phyloP scores from a whole-genome alignment of 2,888 invertebrate genomes.

The Cerastis rubricosa region DNA sequence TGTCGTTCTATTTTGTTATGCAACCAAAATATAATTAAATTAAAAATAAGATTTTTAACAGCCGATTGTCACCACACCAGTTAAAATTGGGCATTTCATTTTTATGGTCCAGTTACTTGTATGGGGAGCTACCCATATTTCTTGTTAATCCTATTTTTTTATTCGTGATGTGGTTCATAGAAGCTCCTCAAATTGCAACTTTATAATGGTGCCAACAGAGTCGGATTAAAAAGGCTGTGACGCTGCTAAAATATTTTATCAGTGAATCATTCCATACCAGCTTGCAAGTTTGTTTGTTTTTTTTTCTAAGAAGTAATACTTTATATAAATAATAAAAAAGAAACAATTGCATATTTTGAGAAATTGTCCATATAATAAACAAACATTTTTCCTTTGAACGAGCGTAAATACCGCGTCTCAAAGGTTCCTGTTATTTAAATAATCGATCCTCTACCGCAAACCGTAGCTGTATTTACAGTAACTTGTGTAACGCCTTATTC shows the following conservation, averaged over 20 bases:
- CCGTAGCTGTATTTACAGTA: slow-evolving; percentile 67
- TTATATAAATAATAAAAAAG: neutral
- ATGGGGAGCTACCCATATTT: no score
- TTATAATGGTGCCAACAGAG: neutral
- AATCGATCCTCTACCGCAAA: slow-evolving; percentile 70
- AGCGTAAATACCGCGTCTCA: slow-evolving; percentile 36
- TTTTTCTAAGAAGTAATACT: neutral
- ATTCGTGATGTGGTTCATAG: no score
- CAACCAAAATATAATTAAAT: neutral
- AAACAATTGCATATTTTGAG: neutral
- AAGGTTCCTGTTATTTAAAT: slow-evolving; percentile 56
- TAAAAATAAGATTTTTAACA: no score
- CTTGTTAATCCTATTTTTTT: no score
- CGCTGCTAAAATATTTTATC: neutral
- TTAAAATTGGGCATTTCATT: neutral
- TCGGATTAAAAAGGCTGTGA: neutral
- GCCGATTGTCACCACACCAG: no score
- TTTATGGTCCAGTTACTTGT: neutral
- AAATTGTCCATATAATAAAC: slow-evolving; percentile 16
- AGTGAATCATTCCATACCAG: neutral
- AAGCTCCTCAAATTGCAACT: neutral
- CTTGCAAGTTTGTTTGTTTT: neutral
- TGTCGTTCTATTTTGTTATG: neutral
- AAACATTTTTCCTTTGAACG: slow-evolving; percentile 24
- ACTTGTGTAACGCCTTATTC: slow-evolving; percentile 66